These are phyloP conservation scores for Dasypolia templi DNA, from an alignment of 2,888 invertebrate genomes.

Conservation along the genomic window DNA sequence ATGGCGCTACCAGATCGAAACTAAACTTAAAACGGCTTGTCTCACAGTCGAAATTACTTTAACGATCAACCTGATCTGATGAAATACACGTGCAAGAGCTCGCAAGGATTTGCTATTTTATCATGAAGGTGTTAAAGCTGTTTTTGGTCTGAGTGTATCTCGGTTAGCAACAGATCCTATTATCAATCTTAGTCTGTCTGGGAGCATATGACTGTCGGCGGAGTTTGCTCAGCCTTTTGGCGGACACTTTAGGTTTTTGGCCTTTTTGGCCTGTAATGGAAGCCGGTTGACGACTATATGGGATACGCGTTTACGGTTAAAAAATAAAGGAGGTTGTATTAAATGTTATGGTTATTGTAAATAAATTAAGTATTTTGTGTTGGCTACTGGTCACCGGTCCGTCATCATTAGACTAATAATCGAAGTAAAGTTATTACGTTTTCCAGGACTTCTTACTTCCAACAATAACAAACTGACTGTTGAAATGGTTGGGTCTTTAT, in stretches of 20 bases:
- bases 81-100: slow-evolving; percentile 51
- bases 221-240: slow-evolving; percentile 76
- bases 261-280: slow-evolving; percentile 67
- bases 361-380: neutral
- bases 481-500: slow-evolving; percentile 2
- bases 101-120: slow-evolving; percentile 61
- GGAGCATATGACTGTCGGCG: slow-evolving; percentile 71
- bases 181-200: slow-evolving; percentile 76
- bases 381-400: neutral
- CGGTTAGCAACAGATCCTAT: slow-evolving; percentile 75
- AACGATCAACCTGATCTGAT: slow-evolving; percentile 47
- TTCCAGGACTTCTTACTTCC: neutral
- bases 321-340: slow-evolving; percentile 25
- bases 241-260: slow-evolving; percentile 67
- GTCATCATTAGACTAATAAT: slow-evolving; percentile 2
- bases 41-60: slow-evolving; percentile 67
- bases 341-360: slow-evolving; percentile 12
- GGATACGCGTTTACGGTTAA: slow-evolving; percentile 49
- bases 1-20: slow-evolving; percentile 51
- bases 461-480: slow-evolving; percentile 9
- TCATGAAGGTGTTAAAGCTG: slow-evolving; percentile 59
- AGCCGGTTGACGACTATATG: slow-evolving; percentile 69
- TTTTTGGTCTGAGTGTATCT: slow-evolving; percentile 62
- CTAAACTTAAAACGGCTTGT: slow-evolving; percentile 56
- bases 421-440: neutral